Base-by-base conservation (phyloP, 2,797 vertebrate species). In the Acanthurus lineatus region DNA sequence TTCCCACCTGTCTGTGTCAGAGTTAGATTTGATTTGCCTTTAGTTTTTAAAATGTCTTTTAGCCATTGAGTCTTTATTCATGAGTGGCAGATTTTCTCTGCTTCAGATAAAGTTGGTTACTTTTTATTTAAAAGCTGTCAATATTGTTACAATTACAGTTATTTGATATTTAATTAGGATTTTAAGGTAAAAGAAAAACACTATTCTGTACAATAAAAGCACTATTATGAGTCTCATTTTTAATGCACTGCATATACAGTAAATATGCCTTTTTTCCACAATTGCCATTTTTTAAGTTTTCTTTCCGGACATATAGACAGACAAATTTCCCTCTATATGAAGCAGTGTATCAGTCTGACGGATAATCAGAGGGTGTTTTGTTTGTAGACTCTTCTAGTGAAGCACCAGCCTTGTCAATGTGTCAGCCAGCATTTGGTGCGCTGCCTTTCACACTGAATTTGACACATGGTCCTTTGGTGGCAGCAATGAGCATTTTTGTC, bases 401-500 rank as follows among this genome's bases (percentile, higher is more conserved):
- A 70, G 64, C 69, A 19, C 35, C 56, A 76, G 74, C 47, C 78
- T 81, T 67, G 75, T 86, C 84, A 76, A 40, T n/a, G 72, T 86
- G 90, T 92, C 91, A 88, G 73, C 53, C 77, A 73, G 51, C 75
- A 82, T 91, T 90, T 73, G 71, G 54, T 53, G 68, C 9, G 15
- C 61, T 45, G 79, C 79, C 83, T 76, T 70, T 91, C 86, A 85
- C 89, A 86, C 77, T 85, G 85, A 83, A 90, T 93, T 79, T 93
- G 90, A 93, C 91, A 93, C 82, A 81, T 69, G 66, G 78, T 89
- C 84, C 78, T 89, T 88, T 69, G 85, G 86, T 84, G 87, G 85
- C 86, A 88, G 84, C 85, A 87, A 85, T 89, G 90, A 89, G 84
- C 89, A 81, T 32, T 93, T 92, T 88, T 90, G 88, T 92, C 90